Percentiles rank a stretch among this genome's conserved stretches.
Conservation (phyloP, 2,113 vertebrate genomes). For the Bucco capensis region DNA sequence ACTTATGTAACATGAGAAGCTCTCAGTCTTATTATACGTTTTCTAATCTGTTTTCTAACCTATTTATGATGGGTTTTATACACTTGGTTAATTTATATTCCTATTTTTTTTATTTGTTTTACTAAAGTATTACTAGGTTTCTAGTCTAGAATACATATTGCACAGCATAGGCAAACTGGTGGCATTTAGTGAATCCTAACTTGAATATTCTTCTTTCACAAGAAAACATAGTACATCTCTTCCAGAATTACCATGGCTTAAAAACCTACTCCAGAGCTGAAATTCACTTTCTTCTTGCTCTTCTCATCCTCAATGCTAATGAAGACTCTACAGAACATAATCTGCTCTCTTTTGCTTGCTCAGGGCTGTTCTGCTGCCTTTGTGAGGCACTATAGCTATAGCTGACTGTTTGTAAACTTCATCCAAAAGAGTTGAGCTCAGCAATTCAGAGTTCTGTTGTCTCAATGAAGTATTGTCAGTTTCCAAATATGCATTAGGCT, state of each 20-base stretch:
- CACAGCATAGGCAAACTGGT: background rate
- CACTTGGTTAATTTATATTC: background rate
- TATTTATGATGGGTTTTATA: background rate
- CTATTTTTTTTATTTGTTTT: background rate
- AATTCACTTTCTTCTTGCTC: background rate
- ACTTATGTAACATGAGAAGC: background rate
- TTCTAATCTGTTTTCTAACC: background rate
- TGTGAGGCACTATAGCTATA: background rate
- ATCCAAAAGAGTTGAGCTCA: background rate
- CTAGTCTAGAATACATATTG: background rate
- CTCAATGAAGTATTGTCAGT: background rate
- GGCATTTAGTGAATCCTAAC: background rate
- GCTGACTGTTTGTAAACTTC: background rate
- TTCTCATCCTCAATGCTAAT: background rate
- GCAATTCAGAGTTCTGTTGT: background rate
- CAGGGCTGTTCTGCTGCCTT: background rate
- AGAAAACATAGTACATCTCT: background rate
- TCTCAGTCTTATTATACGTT: accelerated
- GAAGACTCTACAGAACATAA: background rate
- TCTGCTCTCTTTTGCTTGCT: background rate
- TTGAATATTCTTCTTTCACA: background rate
- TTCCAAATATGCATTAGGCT: background rate
- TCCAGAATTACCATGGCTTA: background rate
- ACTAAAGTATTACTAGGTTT: background rate
- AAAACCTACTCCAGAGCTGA: background rate